Conservation (phyloP, 1,140 invertebrate genomes). For the Bacillus rossius region DNA sequence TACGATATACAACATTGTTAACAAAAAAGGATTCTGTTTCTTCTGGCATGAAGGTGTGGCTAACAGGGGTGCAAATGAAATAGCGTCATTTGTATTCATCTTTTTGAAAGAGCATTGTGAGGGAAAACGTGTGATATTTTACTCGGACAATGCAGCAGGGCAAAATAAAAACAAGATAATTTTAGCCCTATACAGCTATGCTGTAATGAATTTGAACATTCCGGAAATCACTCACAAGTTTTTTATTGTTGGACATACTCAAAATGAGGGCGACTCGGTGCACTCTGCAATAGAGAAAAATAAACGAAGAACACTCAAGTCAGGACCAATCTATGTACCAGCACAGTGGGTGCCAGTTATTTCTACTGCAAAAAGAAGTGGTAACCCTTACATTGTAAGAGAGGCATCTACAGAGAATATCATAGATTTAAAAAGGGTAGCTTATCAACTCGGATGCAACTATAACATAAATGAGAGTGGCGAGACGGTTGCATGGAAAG, state of each 20-base stretch:
- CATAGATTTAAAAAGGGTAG: no score
- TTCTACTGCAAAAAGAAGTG: no score
- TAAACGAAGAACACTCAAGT: slow-evolving; percentile 30
- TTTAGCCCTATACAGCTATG: slow-evolving; percentile 28
- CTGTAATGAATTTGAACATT: slow-evolving; percentile 22
- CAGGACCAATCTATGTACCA: slow-evolving; percentile 18
- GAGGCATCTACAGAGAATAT: no score
- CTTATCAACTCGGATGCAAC: no score
- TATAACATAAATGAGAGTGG: no score
- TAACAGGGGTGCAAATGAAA: slow-evolving; percentile 30
- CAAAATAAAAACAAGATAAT: slow-evolving; percentile 40
- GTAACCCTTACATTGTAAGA: no score
- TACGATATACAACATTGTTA: slow-evolving; percentile 31
- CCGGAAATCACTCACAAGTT: slow-evolving; percentile 38
- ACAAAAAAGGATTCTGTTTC: slow-evolving; percentile 28
- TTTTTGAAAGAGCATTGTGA: neutral
- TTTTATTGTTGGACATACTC: slow-evolving; percentile 38
- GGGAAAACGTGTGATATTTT: slow-evolving; percentile 31
- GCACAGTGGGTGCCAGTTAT: no score
- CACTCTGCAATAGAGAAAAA: slow-evolving; percentile 34
- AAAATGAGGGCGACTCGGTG: slow-evolving; percentile 40
- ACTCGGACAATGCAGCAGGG: slow-evolving; percentile 35
- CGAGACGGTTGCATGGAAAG: no score
- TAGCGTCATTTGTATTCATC: slow-evolving; percentile 28
- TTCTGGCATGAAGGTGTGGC: slow-evolving; percentile 33